A percentile compares a stretch with the other conserved stretches of the same genome.
phyloP scores from a whole-genome alignment of 1,140 invertebrate genomes.

The Ridgeia piscesae region DNA sequence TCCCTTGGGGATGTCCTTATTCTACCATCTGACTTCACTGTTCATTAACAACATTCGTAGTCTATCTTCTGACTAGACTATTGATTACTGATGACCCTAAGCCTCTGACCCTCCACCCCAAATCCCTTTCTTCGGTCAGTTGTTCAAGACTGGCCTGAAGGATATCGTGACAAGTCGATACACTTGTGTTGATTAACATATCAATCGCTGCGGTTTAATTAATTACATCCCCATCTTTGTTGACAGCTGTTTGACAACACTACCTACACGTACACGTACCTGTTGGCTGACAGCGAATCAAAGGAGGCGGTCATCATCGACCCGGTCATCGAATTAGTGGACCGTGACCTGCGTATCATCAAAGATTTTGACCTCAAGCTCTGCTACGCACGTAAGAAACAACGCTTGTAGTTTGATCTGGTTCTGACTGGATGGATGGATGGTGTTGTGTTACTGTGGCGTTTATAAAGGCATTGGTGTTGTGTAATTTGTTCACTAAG shows the following conservation, averaged over 20 bases:
- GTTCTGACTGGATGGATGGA: not conserved
- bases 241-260: slow-evolving; percentile 84
- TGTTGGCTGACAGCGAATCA: slow-evolving; percentile 76
- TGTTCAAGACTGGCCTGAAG: not conserved
- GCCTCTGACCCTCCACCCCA: not conserved
- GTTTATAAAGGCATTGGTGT: not conserved
- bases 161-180: not conserved
- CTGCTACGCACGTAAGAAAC: not conserved
- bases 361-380: slow-evolving; percentile 72
- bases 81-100: not conserved
- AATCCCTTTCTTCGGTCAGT: not conserved
- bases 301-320: slow-evolving; percentile 92
- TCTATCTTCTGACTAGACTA: too few species aligned
- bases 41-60: too few species aligned
- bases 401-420: not conserved
- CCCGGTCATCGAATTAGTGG: slow-evolving; percentile 81
- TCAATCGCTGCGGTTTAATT: not conserved
- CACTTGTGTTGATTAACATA: too few species aligned
- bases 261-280: slow-evolving; percentile 94
- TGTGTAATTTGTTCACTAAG: not conserved
- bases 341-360: slow-evolving; percentile 56
- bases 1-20: too few species aligned
- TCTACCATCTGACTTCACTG: too few species aligned
- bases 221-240: not conserved
- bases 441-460: not conserved